Percentiles rank a stretch among this genome's conserved stretches.
These are phyloP conservation scores for Ophion ventricosus DNA, from an alignment of 2,888 invertebrate genomes.

Conservation along the genomic window DNA sequence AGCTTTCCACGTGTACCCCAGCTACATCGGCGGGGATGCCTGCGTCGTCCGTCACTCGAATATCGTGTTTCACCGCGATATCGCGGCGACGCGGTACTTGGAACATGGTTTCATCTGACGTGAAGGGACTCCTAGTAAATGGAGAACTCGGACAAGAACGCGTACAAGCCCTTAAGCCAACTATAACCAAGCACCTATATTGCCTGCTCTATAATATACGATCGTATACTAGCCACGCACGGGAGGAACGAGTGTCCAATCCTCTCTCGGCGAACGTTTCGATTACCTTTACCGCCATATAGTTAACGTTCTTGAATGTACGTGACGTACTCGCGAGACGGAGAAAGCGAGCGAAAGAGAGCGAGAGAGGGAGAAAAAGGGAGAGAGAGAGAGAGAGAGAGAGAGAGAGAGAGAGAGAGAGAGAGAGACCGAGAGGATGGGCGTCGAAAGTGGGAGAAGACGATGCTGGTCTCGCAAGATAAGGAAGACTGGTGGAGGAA, in stretches of 20 bases:
- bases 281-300: slow-evolving; percentile 16
- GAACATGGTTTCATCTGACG: slow-evolving; percentile 21
- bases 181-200: background rate
- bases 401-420: slow-evolving; percentile 43
- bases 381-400: slow-evolving; percentile 40
- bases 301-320: slow-evolving; percentile 38
- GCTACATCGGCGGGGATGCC: background rate
- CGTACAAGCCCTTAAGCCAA: background rate
- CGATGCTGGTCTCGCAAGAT: slow-evolving; percentile 52
- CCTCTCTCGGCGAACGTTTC: slow-evolving; percentile 17
- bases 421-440: slow-evolving; percentile 49
- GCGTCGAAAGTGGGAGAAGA: slow-evolving; percentile 26
- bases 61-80: slow-evolving; percentile 15
- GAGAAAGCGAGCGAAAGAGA: slow-evolving; percentile 8
- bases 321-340: background rate
- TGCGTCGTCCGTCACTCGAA: background rate
- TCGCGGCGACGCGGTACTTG: background rate
- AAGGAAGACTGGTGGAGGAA: slow-evolving; percentile 42
- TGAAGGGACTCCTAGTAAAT: slow-evolving; percentile 20
- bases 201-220: slow-evolving; percentile 6
- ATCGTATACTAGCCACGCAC: slow-evolving; percentile 1
- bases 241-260: slow-evolving; percentile 28
- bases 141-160: slow-evolving; percentile 31
- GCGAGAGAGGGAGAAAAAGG: slow-evolving; percentile 26
- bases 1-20: too few relatives aligned